Conservation (phyloP, 2,113 vertebrate genomes). For the Cryptotis parvus region DNA sequence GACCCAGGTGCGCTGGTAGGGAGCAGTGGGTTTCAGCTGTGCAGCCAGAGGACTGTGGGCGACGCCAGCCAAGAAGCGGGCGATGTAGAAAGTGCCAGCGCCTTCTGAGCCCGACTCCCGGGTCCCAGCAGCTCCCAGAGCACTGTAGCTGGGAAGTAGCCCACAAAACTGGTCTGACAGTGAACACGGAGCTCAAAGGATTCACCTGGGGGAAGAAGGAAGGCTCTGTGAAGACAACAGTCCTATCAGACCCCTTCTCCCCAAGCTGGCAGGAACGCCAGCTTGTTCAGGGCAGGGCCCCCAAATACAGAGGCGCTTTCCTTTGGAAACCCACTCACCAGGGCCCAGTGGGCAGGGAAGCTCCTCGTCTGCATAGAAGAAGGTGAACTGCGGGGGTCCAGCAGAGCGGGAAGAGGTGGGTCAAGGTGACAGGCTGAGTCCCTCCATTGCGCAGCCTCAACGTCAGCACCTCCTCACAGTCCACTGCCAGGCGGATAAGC, state of each 20-base stretch:
- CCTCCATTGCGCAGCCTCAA: constrained; percentile 89
- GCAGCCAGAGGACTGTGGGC: constrained; percentile 86
- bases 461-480: constrained; percentile 58
- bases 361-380: constrained; percentile 75
- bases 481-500: constrained; percentile 85
- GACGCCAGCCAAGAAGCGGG: constrained; percentile 88
- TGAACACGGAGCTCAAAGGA: constrained; percentile 86
- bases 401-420: constrained; percentile 81
- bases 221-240: too few relatives aligned
- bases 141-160: constrained; percentile 87
- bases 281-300: neutral
- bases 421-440: constrained; percentile 84
- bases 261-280: neutral
- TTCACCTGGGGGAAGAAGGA: constrained; percentile 85
- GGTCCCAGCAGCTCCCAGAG: constrained; percentile 66
- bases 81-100: constrained; percentile 88
- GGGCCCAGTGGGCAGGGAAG: constrained; percentile 85
- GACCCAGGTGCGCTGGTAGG: constrained; percentile 86
- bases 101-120: constrained; percentile 20
- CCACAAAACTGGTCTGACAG: constrained; percentile 85
- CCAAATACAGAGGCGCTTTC: neutral
- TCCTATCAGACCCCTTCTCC: too few relatives aligned
- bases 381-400: constrained; percentile 74
- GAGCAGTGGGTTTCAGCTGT: constrained; percentile 87
- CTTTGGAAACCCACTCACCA: constrained; percentile 84